phyloP scores from a whole-genome alignment of 1,140 invertebrate species.

The Caenorhabditis briggsae region DNA sequence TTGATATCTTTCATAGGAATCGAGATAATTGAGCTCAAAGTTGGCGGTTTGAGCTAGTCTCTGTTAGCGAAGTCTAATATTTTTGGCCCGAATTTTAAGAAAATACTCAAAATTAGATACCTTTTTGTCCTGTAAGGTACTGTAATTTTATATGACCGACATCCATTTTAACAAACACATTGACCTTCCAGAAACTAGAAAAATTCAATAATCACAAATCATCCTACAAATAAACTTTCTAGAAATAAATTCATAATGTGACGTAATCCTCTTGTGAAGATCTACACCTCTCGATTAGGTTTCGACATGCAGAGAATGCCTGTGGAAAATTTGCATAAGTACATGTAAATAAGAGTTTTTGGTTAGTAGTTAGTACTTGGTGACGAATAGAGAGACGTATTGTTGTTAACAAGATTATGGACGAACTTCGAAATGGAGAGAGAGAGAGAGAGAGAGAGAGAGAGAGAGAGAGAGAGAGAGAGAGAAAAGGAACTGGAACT shows the following conservation, averaged over 20 bases:
- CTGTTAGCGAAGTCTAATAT: too few relatives aligned
- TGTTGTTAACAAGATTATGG: slow-evolving; percentile 23
- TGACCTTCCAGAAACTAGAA: too few relatives aligned
- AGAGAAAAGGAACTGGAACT: background rate
- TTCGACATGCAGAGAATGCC: background rate
- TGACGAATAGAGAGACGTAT: background rate
- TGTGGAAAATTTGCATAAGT: slow-evolving; percentile 26
- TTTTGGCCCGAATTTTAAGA: too few relatives aligned
- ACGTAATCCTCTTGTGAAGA: background rate
- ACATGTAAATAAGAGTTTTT: background rate
- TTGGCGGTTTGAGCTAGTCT: too few relatives aligned
- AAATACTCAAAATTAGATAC: too few relatives aligned
- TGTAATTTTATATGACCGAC: too few relatives aligned
- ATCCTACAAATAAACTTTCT: background rate
- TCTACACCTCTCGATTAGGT: background rate
- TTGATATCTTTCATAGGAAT: too few relatives aligned
- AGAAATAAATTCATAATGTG: background rate
- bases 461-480: background rate
- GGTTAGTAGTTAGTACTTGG: background rate
- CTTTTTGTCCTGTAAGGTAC: too few relatives aligned
- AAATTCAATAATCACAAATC: background rate
- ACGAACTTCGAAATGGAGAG: background rate
- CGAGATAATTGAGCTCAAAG: too few relatives aligned
- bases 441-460: background rate
- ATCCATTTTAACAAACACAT: too few relatives aligned